Base-by-base conservation (phyloP, 2,113 vertebrate species). In the Sarotherodon lohbergeri region DNA sequence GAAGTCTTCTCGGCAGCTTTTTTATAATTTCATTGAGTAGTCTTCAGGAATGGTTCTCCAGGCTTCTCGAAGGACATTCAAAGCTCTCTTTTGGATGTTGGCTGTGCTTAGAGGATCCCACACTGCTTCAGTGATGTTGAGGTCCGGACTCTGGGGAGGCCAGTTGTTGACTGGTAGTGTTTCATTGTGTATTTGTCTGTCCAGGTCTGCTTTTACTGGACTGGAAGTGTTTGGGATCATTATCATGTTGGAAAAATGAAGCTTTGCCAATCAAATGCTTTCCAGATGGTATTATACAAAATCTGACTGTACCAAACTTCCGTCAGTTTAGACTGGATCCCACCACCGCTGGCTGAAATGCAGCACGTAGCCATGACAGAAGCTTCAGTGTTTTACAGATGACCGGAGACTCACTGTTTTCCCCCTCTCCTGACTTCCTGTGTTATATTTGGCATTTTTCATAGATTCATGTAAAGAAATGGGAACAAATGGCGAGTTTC, bases 11-110 rank as follows among this genome's bases (percentile, higher is more conserved):
- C 1, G 1, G 7, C 66, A 71, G 39, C 39, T 24, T 43, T 9
- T 13, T 43, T 43, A 5, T 43, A 43, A 43, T 71, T 71, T 32
- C 27, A 17, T 59, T 1, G 0, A 43, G n/a, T 27, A 9, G 12
- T 16, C 3, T 71, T 6, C 39, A 0, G 22, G 39, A 24, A 14
- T 24, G 3, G 19, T 9, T 22, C 19, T 68, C 32, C 32, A 36
- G 59, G 32, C 9, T 2, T 63, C 5, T 16, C 0, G 0, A 14
- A 16, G 22, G 22, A 46, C 39, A 24, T 43, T 16, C 39, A 73
- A 5, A 73, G 22, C 12, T 0, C 66, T 22, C 3, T 17, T 63
- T 2, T 63, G 32, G 32, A 63, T 36, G 59, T 36, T 73, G 0
- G 39, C 57, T 32, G 57, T 61, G 14, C 41, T 22, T 41, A 1